Evolutionary conservation across 2,113 vertebrate genomes (phyloP).

Genomic region (Crotalus horridus): DNA sequence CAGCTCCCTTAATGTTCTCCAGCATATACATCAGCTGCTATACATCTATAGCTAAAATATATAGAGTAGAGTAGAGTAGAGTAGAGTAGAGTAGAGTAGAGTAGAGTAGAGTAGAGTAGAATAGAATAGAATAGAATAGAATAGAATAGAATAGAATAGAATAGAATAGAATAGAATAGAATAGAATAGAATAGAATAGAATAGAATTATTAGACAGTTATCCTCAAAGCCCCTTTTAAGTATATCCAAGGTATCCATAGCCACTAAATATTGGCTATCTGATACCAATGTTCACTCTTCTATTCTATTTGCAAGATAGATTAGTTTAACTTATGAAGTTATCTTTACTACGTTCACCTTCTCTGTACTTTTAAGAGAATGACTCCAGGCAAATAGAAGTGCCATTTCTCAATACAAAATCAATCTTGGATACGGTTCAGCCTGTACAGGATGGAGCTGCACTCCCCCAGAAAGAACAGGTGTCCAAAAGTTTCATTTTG

Average conservation of each 20-base stretch:
- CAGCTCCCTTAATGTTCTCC: neutral
- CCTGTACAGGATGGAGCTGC: neutral
- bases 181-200: too few species aligned
- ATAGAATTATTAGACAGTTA: neutral
- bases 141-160: too few species aligned
- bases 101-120: too few species aligned
- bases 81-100: too few species aligned
- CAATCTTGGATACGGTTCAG: neutral
- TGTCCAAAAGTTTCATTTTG: neutral
- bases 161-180: too few species aligned
- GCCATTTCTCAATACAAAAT: neutral
- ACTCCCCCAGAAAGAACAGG: neutral
- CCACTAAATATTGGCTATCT: neutral
- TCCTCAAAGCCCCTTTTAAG: neutral
- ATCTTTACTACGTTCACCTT: neutral
- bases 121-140: too few species aligned
- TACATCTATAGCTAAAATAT: neutral
- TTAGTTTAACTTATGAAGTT: neutral
- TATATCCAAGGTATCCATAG: neutral
- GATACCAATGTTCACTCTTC: neutral
- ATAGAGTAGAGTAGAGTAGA: too few species aligned
- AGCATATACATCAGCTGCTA: neutral
- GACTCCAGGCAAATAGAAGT: neutral
- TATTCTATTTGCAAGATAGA: neutral
- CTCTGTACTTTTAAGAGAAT: neutral